Evolutionary conservation across 1,140 invertebrate genomes (phyloP), one percentile per base, ranked within the genome.

Genomic region (Adelges cooleyi): DNA sequence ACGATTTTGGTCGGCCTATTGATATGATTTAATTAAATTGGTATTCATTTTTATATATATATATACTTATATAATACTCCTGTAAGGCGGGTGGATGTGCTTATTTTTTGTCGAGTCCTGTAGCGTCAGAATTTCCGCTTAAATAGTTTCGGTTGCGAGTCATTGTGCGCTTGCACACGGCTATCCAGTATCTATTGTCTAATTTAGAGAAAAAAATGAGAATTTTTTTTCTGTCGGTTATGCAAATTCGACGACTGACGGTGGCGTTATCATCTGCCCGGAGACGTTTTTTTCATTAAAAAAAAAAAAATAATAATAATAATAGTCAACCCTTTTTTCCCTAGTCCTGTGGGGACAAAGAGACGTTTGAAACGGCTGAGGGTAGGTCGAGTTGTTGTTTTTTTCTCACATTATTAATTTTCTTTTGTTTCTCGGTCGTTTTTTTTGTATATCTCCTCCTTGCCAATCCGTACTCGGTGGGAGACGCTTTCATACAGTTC

Each of bases 231-330:
- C 40, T 59, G n/a, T 44, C 40, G 40, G 25, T 29, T 59, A 59
- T 59, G 54, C 54, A 59, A 59, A 59, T 59, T n/a, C n/a, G 40
- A n/a, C n/a, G n/a, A n/a, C n/a, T n/a, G n/a, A n/a, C 10, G 9
- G 22, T 33, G 1, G 29, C 51, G 36, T 27, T 59, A 59, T 46
- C 40, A 59, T 59, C 54, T 46, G 54, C 54, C 25, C 1, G n/a
- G 25, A 59, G 40, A 59, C 17, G 23, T 59, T 59, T 59, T 59
- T 59, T 59, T 46, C 3, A 25, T 40, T 6, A 13, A 13, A 27
- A 59, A 59, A 59, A 44, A 44, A 11, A n/a, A n/a, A n/a, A n/a
- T n/a, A n/a, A n/a, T n/a, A n/a, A n/a, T n/a, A n/a, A n/a, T n/a
- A n/a, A 44, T 46, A 15, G n/a, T n/a, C 15, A 17, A 59, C 22